Base-by-base conservation (phyloP, 2,113 vertebrate species). In the Phrynosoma platyrhinos region DNA sequence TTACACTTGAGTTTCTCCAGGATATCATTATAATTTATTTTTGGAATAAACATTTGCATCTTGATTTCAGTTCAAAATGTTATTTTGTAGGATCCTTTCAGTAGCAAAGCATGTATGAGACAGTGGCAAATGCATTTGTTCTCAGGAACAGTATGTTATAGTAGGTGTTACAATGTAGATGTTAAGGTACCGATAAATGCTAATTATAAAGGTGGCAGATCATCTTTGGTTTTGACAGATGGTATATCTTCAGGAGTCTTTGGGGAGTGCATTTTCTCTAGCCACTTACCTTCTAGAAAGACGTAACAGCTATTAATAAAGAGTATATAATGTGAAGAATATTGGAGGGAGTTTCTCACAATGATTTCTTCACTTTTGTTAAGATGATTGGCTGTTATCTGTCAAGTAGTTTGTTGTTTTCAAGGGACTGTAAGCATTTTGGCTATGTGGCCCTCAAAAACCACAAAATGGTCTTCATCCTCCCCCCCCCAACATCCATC, bases 181-280 rank as follows among this genome's bases (percentile, higher is more conserved):
- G 95, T 96, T 95, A 97, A 62, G 94, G 92, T 96, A 94, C 91
- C 92, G 68, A 89, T 90, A 90, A 93, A 93, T 95, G 95, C 94
- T 96, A 96, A 95, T 97, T 97, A 96, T 94, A 93, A 96, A 97
- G 94, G 95, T 95, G 95, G 93, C 91, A 96, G 95, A 95, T 93
- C 89, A 93, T 95, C 92, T 96, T 88, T 88, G 82, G 90, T 96
- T 95, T 89, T 96, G 96, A 97, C 96, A 97, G 96, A 97, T 97
- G 96, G 96, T 84, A 84, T 95, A 94, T 95, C 95, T 95, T 88
- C 93, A 90, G 94, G 92, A 94, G 94, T 91, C 93, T 97, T 96
- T 93, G 88, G 89, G 91, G 88, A 95, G 88, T 76, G 92, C 2
- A 85, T 92, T 91, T 95, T 94, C 90, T 92, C 78, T 90, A 94